Percentiles rank a stretch among this genome's conserved stretches.
Evolutionary conservation across 2,888 invertebrate genomes (phyloP).

Genomic region (Autographa pulchrina): DNA sequence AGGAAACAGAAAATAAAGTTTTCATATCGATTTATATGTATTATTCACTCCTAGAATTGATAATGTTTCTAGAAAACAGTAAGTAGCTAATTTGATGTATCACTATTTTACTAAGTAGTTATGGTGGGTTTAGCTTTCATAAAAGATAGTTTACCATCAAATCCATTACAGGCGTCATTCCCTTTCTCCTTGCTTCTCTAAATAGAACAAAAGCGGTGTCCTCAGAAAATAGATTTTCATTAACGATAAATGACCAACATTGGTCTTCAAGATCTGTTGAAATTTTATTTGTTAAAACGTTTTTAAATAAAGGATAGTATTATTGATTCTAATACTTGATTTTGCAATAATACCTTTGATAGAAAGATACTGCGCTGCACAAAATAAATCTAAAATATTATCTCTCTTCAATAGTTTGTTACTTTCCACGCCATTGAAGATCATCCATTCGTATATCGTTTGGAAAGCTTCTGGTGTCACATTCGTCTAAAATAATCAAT

Average conservation of each 20-base stretch:
- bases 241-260: constrained; percentile 93
- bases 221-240: constrained; percentile 92
- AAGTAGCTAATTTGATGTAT: no score
- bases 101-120: not conserved
- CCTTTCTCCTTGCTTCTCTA: constrained; percentile 88
- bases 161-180: constrained; percentile 91
- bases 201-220: constrained; percentile 93
- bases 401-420: constrained; percentile 91
- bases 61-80: no score
- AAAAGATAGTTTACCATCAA: constrained; percentile 86
- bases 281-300: not conserved
- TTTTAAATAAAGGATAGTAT: no score
- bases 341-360: constrained; percentile 88
- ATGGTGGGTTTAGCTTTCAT: no score
- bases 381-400: constrained; percentile 93
- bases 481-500: constrained; percentile 65
- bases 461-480: constrained; percentile 91
- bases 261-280: constrained; percentile 92
- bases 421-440: constrained; percentile 90
- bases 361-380: constrained; percentile 92
- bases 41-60: no score
- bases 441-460: constrained; percentile 95
- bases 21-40: no score
- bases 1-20: not conserved
- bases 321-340: not conserved